Conservation (phyloP, 1,140 invertebrate species). For the Danaus plexippus region DNA sequence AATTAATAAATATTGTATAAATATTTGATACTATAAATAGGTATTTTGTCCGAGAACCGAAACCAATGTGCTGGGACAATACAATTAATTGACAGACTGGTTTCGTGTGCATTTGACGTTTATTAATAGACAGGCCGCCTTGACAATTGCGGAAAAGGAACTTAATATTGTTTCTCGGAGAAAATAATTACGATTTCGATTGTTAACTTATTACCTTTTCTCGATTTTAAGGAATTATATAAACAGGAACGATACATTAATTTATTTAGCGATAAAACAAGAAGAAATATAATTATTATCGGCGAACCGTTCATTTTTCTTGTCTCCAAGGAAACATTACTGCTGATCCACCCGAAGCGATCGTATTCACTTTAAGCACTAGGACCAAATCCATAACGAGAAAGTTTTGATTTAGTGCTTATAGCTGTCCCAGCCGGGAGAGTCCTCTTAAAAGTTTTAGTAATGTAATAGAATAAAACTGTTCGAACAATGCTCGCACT, state of each 20-base stretch:
- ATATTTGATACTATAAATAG: not conserved
- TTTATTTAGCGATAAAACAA: no score
- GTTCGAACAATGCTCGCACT: constrained; percentile 52
- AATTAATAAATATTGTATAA: no score
- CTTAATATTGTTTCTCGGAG: constrained; percentile 4
- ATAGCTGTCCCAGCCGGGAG: constrained; percentile 55
- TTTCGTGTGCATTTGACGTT: constrained; percentile 30
- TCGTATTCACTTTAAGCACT: constrained; percentile 40
- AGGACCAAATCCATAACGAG: constrained; percentile 40
- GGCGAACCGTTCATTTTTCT: no score
- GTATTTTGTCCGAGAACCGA: constrained; percentile 3
- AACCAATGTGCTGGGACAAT: constrained; percentile 27
- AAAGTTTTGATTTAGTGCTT: constrained; percentile 71
- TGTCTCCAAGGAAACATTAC: constrained; percentile 1
- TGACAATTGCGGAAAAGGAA: constrained; percentile 15
- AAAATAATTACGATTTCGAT: not conserved
- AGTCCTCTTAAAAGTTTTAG: constrained; percentile 64
- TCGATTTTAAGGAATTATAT: no score
- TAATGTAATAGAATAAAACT: constrained; percentile 67
- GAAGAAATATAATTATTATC: no score
- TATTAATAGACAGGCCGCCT: constrained; percentile 32
- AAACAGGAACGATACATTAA: no score
- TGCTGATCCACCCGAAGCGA: constrained; percentile 30
- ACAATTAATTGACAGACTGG: constrained; percentile 42
- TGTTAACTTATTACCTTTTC: no score